Conservation (phyloP, 1,140 invertebrate species). For the Subanguina moxae region DNA sequence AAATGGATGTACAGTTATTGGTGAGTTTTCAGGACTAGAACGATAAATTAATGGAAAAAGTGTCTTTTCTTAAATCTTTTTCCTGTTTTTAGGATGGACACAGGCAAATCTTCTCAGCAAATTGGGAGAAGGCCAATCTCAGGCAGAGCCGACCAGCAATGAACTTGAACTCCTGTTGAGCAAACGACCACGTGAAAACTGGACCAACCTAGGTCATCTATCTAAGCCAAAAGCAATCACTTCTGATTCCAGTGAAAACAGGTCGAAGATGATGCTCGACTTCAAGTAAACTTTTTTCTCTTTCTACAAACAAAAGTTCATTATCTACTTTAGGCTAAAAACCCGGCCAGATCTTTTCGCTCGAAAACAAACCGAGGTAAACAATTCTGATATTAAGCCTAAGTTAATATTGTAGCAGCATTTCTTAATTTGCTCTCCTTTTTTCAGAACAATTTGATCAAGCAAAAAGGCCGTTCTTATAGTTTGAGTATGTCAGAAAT, state of each 20-base stretch:
- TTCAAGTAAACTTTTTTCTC: conserved; percentile 22
- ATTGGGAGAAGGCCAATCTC: neutral
- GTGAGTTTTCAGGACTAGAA: conserved; percentile 21
- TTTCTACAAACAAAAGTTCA: conserved; percentile 11
- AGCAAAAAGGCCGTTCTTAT: conserved; percentile 16
- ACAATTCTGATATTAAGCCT: too few relatives aligned
- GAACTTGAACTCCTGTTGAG: conserved; percentile 24
- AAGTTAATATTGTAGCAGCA: neutral
- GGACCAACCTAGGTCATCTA: conserved; percentile 13
- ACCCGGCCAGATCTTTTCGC: conserved; percentile 40
- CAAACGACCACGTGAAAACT: conserved; percentile 36
- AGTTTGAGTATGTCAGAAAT: conserved; percentile 17
- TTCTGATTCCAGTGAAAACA: conserved; percentile 9
- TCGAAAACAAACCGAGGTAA: conserved; percentile 11
- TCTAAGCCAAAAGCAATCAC: neutral
- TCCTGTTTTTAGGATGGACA: conserved; percentile 11
- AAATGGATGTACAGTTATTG: conserved; percentile 25
- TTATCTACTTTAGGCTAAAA: conserved; percentile 35
- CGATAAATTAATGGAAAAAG: too few relatives aligned
- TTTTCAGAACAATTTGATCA: neutral
- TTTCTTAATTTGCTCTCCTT: neutral
- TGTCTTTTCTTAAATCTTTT: neutral
- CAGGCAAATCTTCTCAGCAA: conserved; percentile 1
- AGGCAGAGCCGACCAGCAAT: conserved; percentile 8
- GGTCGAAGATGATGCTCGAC: conserved; percentile 32